Evolutionary conservation across 2,888 invertebrate species (phyloP).

Genomic region (Platycnemis pennipes): DNA sequence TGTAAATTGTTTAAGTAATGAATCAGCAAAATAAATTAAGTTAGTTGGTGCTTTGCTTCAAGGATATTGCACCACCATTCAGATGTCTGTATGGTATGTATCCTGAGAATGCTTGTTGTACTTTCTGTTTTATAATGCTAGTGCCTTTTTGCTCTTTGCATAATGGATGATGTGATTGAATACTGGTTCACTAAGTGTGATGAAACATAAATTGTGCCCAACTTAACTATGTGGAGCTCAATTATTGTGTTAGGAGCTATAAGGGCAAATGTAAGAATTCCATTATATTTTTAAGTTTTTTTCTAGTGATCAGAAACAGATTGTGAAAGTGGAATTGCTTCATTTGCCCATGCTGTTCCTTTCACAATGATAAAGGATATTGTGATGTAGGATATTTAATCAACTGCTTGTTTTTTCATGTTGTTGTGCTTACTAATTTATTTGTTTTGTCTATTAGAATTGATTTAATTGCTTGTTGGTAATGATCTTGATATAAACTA

Average conservation of each 20-base stretch:
- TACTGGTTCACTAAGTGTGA: neutral
- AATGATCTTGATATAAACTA: neutral
- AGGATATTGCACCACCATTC: neutral
- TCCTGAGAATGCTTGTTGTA: neutral
- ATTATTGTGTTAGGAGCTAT: neutral
- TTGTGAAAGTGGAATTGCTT: neutral
- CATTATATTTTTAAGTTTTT: neutral
- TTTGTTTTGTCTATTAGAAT: neutral
- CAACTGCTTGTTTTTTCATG: neutral
- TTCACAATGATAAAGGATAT: neutral
- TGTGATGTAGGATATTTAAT: neutral
- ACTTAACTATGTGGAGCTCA: neutral
- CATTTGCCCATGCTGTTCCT: neutral
- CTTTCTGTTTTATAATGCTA: neutral
- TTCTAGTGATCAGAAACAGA: neutral
- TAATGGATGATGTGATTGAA: neutral
- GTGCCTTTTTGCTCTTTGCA: slow-evolving; percentile 18
- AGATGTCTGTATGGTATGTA: neutral
- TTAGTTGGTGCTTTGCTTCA: neutral
- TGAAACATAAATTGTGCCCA: neutral
- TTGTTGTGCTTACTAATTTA: neutral
- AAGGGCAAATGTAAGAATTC: neutral
- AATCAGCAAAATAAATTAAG: neutral
- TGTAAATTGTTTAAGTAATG: neutral
- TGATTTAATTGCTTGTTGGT: neutral